Conservation (phyloP, 1,140 invertebrate species). For the Drosophila repletoides region DNA sequence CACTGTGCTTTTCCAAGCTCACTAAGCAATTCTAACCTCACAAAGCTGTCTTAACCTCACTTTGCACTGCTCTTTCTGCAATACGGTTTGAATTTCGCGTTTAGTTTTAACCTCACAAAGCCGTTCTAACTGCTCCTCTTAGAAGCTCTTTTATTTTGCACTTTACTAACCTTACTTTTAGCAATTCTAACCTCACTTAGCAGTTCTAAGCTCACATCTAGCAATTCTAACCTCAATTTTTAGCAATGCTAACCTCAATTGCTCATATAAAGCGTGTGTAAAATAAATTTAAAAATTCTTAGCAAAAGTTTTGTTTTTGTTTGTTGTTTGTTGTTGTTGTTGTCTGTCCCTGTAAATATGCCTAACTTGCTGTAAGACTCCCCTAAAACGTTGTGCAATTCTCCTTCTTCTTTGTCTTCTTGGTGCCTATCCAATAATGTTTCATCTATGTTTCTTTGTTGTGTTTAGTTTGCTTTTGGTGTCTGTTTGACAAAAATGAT, state of each 20-base stretch:
- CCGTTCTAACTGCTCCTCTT: too few species aligned
- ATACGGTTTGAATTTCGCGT: too few species aligned
- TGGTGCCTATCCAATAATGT: slow-evolving; percentile 11
- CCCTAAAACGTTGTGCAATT: slow-evolving; percentile 6
- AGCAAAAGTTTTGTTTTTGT: slow-evolving; percentile 61
- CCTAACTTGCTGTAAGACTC: slow-evolving; percentile 6
- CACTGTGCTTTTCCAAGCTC: not conserved
- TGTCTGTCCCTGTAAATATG: slow-evolving; percentile 68
- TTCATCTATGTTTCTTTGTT: slow-evolving; percentile 3
- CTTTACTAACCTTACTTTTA: slow-evolving; percentile 21
- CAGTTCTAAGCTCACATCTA: slow-evolving; percentile 21
- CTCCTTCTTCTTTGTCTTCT: too few species aligned
- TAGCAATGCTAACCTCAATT: slow-evolving; percentile 1
- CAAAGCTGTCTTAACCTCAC: not conserved
- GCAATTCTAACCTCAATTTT: not conserved
- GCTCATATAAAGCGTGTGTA: slow-evolving; percentile 53
- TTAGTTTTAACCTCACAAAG: too few species aligned
- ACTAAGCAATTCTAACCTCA: not conserved
- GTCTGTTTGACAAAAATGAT: slow-evolving; percentile 80
- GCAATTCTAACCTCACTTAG: not conserved
- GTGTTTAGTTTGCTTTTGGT: slow-evolving; percentile 41
- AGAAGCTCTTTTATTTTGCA: too few species aligned
- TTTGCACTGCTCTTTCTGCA: not conserved
- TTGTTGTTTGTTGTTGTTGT: slow-evolving; percentile 16
- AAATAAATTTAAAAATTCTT: slow-evolving; percentile 63